Base-by-base conservation (phyloP, 64 coral and sea anemone species). In the Trachythela sp. region DNA sequence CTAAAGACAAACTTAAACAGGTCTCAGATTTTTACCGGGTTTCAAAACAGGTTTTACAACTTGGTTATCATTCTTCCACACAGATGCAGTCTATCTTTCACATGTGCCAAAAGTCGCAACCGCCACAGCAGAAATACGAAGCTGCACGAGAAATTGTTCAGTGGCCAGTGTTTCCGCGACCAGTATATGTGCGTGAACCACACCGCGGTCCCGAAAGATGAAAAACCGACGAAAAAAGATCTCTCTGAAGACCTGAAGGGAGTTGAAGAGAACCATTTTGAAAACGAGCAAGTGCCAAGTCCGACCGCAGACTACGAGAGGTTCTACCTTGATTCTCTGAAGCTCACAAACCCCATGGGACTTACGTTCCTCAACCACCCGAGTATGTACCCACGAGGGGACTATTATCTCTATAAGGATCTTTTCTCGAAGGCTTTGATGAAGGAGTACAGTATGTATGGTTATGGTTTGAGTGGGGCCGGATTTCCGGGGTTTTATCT, bases 141-240 rank as follows among this genome's bases (percentile, higher is more conserved):
- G 34, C 37, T 80, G 9, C 75, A 80, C 33, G 75, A 80, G 34
- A 80, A 80, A 36, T 39, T 80, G 20, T 80, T 80, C 75, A 80
- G 75, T 80, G 75, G 75, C 20, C 75, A 80, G 17, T 80, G 75
- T 13, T 80, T 34, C 33, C 75, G 75, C 15, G 75, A 80, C 37
- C 75, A 80, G 32, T 80, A 80, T 35, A 80, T 80, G 75, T 80
- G 75, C 34, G 75, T 80, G 75, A 80, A 80, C 20, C 75, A 80
- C 37, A 80, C 75, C 0, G 35, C 31, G 0, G 75, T 80, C 3
- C 33, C 75, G 20, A 80, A 80, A 18, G 75, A 80, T 4, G 75
- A 80, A 30, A 80, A 80, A 22, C 56, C 56, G 22, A 64, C 56
- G 8, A 39, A 37, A 39, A 20, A 80, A 39, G 33, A 35, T 1